phyloP scores from a whole-genome alignment of 92 coral and sea anemone species.

The Epizoanthus illoricatus region DNA sequence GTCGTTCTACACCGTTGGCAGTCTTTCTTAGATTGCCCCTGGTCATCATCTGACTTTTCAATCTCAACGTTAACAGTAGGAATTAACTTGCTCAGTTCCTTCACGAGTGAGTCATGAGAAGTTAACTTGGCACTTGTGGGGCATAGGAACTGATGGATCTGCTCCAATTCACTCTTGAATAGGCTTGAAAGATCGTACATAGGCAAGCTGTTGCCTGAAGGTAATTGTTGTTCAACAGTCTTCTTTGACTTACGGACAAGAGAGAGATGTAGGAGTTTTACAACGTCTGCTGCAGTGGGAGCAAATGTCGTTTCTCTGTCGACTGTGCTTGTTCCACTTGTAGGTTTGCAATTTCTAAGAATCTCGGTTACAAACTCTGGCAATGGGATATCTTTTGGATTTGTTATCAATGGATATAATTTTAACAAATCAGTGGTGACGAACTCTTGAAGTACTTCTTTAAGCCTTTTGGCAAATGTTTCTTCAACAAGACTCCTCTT shows the following conservation, averaged over 20 bases:
- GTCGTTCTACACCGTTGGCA: slow-evolving; percentile 13
- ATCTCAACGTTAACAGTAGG: neutral
- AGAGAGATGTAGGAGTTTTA: slow-evolving; percentile 21
- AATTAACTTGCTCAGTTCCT: slow-evolving; percentile 23
- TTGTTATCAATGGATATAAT: neutral
- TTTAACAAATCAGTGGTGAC: neutral
- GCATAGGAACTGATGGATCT: neutral
- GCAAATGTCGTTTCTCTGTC: neutral
- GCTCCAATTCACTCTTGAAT: neutral
- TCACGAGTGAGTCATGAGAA: slow-evolving; percentile 6
- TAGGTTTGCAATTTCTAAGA: neutral
- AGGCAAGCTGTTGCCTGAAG: neutral
- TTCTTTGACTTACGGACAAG: slow-evolving; percentile 5
- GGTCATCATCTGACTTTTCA: slow-evolving; percentile 1
- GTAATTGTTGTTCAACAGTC: neutral
- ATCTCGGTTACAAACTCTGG: neutral
- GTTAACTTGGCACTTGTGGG: neutral
- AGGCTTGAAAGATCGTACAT: slow-evolving; percentile 31
- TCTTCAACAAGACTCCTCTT: neutral
- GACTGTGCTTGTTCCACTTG: neutral
- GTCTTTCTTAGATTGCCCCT: neutral
- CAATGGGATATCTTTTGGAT: neutral
- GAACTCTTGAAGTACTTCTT: neutral
- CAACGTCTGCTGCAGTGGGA: slow-evolving; percentile 1
- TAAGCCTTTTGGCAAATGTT: neutral